Conservation (phyloP, 2,113 vertebrate genomes). For the Mesoclemmys tuberculata region DNA sequence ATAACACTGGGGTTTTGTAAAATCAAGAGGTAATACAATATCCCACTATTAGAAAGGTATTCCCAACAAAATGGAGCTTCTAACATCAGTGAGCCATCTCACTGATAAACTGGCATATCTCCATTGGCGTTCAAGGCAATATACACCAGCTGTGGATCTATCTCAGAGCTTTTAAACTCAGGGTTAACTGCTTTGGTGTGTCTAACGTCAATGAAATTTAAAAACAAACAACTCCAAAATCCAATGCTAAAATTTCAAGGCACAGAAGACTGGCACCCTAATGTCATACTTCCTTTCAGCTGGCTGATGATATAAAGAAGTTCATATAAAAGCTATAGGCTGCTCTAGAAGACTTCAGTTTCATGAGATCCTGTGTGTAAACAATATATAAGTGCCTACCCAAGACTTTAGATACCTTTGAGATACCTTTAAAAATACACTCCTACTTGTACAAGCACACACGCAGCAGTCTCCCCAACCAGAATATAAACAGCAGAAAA, state of each 20-base stretch:
- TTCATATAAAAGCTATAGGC: not conserved
- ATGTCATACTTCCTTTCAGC: not conserved
- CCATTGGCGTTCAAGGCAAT: accelerated
- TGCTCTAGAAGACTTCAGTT: not conserved
- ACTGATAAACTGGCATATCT: not conserved
- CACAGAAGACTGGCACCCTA: not conserved
- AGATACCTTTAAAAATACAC: not conserved
- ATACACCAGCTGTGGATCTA: not conserved
- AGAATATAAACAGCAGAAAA: not conserved
- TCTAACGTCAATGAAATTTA: accelerated
- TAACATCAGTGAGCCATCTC: not conserved
- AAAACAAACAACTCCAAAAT: accelerated
- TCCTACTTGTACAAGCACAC: accelerated
- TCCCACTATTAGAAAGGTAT: not conserved
- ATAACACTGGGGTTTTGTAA: not conserved
- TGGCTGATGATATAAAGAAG: not conserved
- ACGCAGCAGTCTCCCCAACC: accelerated
- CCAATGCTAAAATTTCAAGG: not conserved
- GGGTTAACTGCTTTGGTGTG: not conserved
- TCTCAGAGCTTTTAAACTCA: not conserved
- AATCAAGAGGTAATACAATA: not conserved
- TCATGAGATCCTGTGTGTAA: not conserved
- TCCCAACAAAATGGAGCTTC: not conserved
- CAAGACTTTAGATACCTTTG: not conserved
- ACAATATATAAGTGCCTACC: not conserved